Evolutionary conservation across 1,140 invertebrate species (phyloP), one percentile per base, ranked within the genome.

Genomic region (Anastrepha ludens): DNA sequence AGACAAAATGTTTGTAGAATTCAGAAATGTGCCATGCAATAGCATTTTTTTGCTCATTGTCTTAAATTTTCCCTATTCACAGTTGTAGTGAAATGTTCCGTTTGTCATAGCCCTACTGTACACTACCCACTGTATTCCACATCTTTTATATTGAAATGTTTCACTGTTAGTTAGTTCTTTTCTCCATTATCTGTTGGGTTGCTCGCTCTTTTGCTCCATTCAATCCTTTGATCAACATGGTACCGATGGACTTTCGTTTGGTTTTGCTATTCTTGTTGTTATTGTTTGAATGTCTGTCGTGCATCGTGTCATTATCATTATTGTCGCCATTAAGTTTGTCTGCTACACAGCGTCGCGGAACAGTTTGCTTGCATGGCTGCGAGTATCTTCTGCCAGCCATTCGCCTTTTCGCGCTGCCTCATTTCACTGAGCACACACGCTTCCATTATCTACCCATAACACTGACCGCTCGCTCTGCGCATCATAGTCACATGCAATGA

Each of bases 291-390:
- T 15, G 60, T 29, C 85, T 62, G 86, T 58, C 44, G 86, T 87
- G 60, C 81, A 81, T 64, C 41, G 50, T 88, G 88, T 87, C 88
- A 92, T 91, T 90, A 89, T 91, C 91, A 90, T 92, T 92, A 92
- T 92, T 89, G 90, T 90, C 89, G 90, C 89, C 89, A 91, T 92
- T 92, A 92, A 90, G 90, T 87, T 86, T 62, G 65, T 74, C 58
- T 85, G 2, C 50, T 59, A 58, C 70, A 41, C 44, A 55, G 17
- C 20, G 47, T 55, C n/a, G 50, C 44, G 74, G 50, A 55, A 55
- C 17, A 9, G 74, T 47, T 3, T n/a, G 9, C 47, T 9, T 81
- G 74, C 20, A 2, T 29, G 29, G 29, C 29, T 29, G 29, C 29
- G 29, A 29, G 17, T 11, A 2, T 3, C 67, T 44, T 13, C 67